Base-by-base conservation (phyloP, 2,113 vertebrate genomes). In the Boleophthalmus pectinirostris region DNA sequence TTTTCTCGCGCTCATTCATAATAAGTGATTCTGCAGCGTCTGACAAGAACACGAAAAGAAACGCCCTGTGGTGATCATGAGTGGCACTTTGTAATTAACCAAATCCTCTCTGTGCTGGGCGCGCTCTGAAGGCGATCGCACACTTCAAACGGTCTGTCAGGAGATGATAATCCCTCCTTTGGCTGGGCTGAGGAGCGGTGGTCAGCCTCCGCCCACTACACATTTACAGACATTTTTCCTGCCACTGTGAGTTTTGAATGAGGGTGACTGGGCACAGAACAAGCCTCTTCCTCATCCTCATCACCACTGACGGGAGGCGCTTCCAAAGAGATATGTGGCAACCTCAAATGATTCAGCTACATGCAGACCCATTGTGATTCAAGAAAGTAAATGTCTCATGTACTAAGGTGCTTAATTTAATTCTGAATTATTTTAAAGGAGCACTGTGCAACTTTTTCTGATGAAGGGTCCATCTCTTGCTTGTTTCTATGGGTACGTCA, bases 51-150 rank as follows among this genome's bases (percentile, higher is more conserved):
- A 79, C 3, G 79, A 61, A 68, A 75, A 57, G 69, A 66, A 77
- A 65, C 49, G 45, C 75, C 72, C 68, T 0, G 35, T 69, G 15
- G 15, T 73, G 77, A 82, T 88, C 68, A 65, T 80, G 82, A 88
- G 54, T 77, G 86, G 70, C 81, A 82, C 69, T 88, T 78, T 86
- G 78, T 85, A 81, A 86, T 85, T 84, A 87, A 82, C 67, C 66
- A 75, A 84, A 81, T 84, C 78, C 71, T 77, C 65, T 73, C 69
- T 69, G 70, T 60, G 67, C 61, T 63, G 69, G 56, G 54, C n/a
- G 14, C 38, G 56, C 69, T 63, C 38, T 23, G 70, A 76, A 54
- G 73, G 67, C 70, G 0, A 33, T 18, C 64, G 56, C 56, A 74
- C 69, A 82, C 81, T 85, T 84, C 83, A 89, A 83, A 87, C 74